Evolutionary conservation across 2,797 vertebrate genomes (phyloP), one percentile per base, ranked within the genome.

Genomic region (Tamandua tetradactyla): DNA sequence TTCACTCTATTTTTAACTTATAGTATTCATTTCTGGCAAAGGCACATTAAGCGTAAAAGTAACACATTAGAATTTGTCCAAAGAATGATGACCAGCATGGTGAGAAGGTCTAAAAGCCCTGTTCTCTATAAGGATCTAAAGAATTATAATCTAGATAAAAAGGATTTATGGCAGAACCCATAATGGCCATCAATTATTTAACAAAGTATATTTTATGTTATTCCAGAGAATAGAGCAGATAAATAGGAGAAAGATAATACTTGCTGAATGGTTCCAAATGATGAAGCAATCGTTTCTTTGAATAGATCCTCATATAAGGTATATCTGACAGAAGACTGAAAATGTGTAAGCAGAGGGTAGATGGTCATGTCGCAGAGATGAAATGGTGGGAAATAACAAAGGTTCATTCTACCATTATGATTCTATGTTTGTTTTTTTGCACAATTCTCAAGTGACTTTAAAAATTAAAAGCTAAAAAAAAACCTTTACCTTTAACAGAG

Each of bases 1-100:
- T 83, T 93, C 52, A 49, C 74, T 79, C 27, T 87, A 9, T 78
- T 82, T 87, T 93, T 91, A 92, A 94, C 84, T 91, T 82, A 87
- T 30, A 92, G 44, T 86, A 82, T 82, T 91, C 72, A 47, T 82
- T 91, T 93, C 59, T 80, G 47, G 52, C 8, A 90, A 83, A 75
- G 44, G 66, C 40, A 86, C 27, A 37, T 23, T 86, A 85, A 87
- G 71, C 62, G n/a, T 91, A 84, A 95, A 94, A 95, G n/a, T 40
- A 92, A 92, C 62, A 71, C 68, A 94, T 81, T 85, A 78, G 4
- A 32, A 13, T 93, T 95, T 85, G 8, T 94, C 42, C 32, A 74
- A 94, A 74, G 91, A 76, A 87, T 81, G 89, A 90, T 59, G 23
- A 52, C 3, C 49, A 72, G 22, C 18, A 42, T 2, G 3, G 57